Evolutionary conservation across 1,140 invertebrate genomes (phyloP).

Genomic region (Drosophila busckii): DNA sequence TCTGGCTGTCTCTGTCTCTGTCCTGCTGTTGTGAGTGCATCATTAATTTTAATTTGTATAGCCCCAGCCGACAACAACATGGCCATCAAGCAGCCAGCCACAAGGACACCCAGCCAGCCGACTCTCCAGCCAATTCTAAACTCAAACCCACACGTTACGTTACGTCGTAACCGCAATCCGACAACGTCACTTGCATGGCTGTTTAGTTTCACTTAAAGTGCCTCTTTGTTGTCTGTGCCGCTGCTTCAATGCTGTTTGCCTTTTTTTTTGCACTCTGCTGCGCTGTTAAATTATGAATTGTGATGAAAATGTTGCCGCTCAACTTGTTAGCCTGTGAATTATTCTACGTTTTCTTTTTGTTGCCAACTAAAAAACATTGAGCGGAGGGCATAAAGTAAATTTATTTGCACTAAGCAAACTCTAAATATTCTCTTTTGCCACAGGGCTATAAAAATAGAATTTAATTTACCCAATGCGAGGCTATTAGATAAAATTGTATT

Average conservation of each 20-base stretch:
- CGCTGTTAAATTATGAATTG: conserved; percentile 42
- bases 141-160: neutral
- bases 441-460: conserved; percentile 1
- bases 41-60: conserved; percentile 75
- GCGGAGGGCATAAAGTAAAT: too few species aligned
- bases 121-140: conserved; percentile 41
- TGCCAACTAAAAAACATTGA: conserved; percentile 9
- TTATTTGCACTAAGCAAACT: too few species aligned
- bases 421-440: neutral
- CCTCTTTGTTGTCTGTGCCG: conserved; percentile 52
- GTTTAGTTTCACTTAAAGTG: conserved; percentile 75
- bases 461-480: neutral
- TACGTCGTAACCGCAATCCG: conserved; percentile 51
- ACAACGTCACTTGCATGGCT: conserved; percentile 72
- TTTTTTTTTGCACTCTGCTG: conserved; percentile 3
- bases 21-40: conserved; percentile 59
- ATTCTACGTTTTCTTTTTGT: conserved; percentile 14
- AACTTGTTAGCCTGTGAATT: conserved; percentile 23
- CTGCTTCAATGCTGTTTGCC: conserved; percentile 16
- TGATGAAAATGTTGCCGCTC: conserved; percentile 43
- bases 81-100: conserved; percentile 43
- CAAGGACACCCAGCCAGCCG: conserved; percentile 43
- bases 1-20: conserved; percentile 6
- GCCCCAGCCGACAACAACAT: conserved; percentile 60
- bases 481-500: too few species aligned